phyloP scores from a whole-genome alignment of 2,797 vertebrate genomes.

The Ctenosaura bakeri region DNA sequence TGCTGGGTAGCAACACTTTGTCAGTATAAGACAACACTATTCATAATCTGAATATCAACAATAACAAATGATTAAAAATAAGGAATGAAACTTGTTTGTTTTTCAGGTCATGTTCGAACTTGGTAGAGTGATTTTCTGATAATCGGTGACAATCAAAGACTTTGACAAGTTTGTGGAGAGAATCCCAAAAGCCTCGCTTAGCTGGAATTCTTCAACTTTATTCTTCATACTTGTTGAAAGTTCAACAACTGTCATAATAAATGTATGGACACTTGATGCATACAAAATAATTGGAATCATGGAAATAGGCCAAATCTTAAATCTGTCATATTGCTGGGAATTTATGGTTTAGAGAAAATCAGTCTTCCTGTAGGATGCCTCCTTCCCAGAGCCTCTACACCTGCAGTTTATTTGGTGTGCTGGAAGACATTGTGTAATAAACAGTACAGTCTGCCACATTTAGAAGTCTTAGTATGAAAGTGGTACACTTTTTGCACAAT shows the following conservation, averaged over 20 bases:
- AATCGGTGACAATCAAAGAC: slow-evolving; percentile 45
- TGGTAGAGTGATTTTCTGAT: slow-evolving; percentile 91
- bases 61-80: not conserved
- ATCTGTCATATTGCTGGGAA: not conserved
- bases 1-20: not conserved
- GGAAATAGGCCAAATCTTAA: not conserved
- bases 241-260: slow-evolving; percentile 26
- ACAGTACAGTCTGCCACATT: not conserved
- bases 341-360: not conserved
- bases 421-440: not conserved
- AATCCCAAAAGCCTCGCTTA: slow-evolving; percentile 19
- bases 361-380: not conserved
- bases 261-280: slow-evolving; percentile 43
- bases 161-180: slow-evolving; percentile 29
- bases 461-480: not conserved
- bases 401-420: not conserved
- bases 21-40: not conserved
- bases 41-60: not conserved
- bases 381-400: not conserved
- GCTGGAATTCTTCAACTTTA: slow-evolving; percentile 17
- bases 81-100: slow-evolving; percentile 35
- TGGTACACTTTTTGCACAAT: not conserved
- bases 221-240: slow-evolving; percentile 34
- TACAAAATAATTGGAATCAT: slow-evolving; percentile 37
- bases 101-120: slow-evolving; percentile 96